A percentile compares a stretch with the other conserved stretches of the same genome.
These are phyloP conservation scores for Elegia similella DNA, from an alignment of 2,888 invertebrate species.

Conservation along the genomic window DNA sequence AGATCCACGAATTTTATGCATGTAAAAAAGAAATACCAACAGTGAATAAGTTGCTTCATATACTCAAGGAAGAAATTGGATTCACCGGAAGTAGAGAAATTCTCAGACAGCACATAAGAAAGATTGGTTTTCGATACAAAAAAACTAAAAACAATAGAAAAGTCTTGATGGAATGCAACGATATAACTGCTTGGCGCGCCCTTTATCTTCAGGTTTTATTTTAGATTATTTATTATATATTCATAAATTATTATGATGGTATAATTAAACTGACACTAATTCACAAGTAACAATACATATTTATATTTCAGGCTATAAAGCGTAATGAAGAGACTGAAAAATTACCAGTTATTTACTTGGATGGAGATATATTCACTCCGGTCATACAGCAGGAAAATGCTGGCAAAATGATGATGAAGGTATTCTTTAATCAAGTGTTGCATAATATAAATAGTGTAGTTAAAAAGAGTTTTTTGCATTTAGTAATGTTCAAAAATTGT, in stretches of 20 bases:
- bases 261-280: too few relatives aligned
- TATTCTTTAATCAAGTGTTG: background rate
- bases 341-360: constrained; percentile 13
- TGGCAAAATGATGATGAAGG: constrained; percentile 20
- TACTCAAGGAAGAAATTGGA: background rate
- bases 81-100: background rate
- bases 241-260: too few relatives aligned
- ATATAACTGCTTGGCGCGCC: background rate
- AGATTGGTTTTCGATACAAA: constrained; percentile 5
- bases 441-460: constrained; percentile 9
- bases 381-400: constrained; percentile 20
- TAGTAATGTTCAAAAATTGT: constrained; percentile 4
- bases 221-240: background rate
- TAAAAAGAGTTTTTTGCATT: constrained; percentile 5
- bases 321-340: constrained; percentile 10
- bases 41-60: constrained; percentile 3
- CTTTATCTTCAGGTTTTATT: constrained; percentile 8
- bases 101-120: background rate
- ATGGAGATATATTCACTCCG: constrained; percentile 22
- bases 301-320: background rate
- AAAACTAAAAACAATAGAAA: background rate
- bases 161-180: constrained; percentile 6
- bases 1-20: constrained; percentile 15
- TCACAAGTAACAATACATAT: too few relatives aligned
- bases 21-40: constrained; percentile 16